These are phyloP conservation scores for Petrocephalus zakoni DNA, from an alignment of 2,113 vertebrate genomes.

Conservation along the genomic window DNA sequence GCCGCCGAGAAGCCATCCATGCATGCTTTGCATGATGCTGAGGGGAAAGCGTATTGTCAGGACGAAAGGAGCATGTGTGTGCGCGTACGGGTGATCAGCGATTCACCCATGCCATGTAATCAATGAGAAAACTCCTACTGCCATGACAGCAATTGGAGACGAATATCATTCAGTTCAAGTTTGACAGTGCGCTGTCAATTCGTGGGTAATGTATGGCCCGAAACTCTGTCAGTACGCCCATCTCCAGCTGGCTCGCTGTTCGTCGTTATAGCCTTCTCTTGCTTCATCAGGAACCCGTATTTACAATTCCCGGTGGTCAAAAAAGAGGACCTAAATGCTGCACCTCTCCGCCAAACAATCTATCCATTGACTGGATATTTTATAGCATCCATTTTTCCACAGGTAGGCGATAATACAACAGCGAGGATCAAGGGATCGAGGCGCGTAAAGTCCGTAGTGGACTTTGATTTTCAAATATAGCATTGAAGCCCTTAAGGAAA, in stretches of 20 bases:
- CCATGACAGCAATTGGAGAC: not conserved
- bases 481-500: not conserved
- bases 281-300: not conserved
- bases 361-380: not conserved
- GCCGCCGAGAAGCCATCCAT: not conserved
- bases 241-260: not conserved
- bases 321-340: not conserved
- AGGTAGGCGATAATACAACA: constrained; percentile 1
- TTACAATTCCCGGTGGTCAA: not conserved
- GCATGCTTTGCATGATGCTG: not conserved
- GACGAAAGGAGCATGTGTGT: not conserved
- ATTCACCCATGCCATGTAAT: not conserved
- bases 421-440: not conserved
- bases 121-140: not conserved
- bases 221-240: not conserved
- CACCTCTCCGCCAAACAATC: not conserved
- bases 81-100: not conserved
- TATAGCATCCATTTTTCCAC: constrained; percentile 9
- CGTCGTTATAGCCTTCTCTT: not conserved
- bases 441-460: not conserved
- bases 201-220: not conserved
- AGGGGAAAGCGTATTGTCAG: not conserved
- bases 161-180: not conserved
- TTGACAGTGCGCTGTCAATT: not conserved
- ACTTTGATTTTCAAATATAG: not conserved